Base-by-base conservation (phyloP, 2,888 invertebrate genomes). In the Lepas anatifera region DNA sequence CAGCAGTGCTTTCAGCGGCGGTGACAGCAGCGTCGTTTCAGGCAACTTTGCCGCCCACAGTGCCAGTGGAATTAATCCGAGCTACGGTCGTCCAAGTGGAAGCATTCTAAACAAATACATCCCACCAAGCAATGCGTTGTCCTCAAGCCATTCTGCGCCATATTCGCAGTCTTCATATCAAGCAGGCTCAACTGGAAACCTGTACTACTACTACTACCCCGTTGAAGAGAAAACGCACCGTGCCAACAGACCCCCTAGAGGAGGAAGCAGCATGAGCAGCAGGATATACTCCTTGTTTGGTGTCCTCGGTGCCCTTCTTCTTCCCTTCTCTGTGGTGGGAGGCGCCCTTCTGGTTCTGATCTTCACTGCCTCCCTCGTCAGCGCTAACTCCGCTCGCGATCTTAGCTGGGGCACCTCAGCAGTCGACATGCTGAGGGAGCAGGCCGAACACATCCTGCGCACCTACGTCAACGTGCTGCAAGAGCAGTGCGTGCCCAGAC, bases 131-230 rank as follows among this genome's bases (percentile, higher is more conserved):
- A n/a, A n/a, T n/a, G n/a, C n/a, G n/a, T n/a, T n/a, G n/a, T n/a
- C n/a, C n/a, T n/a, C n/a, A n/a, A n/a, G n/a, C n/a, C n/a, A n/a
- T n/a, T n/a, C n/a, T n/a, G n/a, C n/a, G n/a, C n/a, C n/a, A n/a
- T n/a, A n/a, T n/a, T n/a, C n/a, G n/a, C n/a, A n/a, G n/a, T n/a
- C n/a, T n/a, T n/a, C n/a, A n/a, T n/a, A 73, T 67, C 70, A 69
- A 13, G 58, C 70, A 48, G 70, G 73, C 29, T 73, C 73, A 52
- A 72, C 70, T 35, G 76, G 76, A 37, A 75, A 76, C 68, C 73
- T 76, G 29, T 76, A 76, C 72, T 76, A 76, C 72, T 75, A 75
- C 70, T 76, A 76, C 73, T 76, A 76, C 72, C 76, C 76, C 29
- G 76, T 76, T 13, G 72, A 71, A 2, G 71, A 72, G 64, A 69